Evolutionary conservation across 2,888 invertebrate species (phyloP), one percentile per base, ranked within the genome.

Genomic region (Ormia ochracea): DNA sequence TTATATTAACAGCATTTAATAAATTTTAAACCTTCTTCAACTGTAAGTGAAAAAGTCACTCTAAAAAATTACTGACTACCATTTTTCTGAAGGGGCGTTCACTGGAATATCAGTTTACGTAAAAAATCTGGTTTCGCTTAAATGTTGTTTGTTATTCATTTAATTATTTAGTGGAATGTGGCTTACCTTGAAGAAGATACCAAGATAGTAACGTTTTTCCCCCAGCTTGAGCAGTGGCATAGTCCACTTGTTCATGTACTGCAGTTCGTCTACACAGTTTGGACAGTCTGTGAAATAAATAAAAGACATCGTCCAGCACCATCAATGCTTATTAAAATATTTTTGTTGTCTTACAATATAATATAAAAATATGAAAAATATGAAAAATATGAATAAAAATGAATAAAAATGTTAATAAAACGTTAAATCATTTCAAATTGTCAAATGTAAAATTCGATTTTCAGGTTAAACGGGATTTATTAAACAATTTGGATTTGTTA

Each of bases 181-280:
- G 86, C 90, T 91, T 92, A 96, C 96, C 95, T 96, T 96, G 91
- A 96, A 97, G 91, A 97, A 97, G 89, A 96, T 96, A 87, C 96
- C 96, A 85, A 97, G 91, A 88, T 97, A 97, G 88, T 96, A 96
- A 86, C 95, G 92, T 90, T 96, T 97, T 87, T 96, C 96, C 48
- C 96, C 96, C 52, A 96, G 93, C 88, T 96, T 96, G 83, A 96
- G 91, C 76, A 96, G 91, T 9, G 96, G 96, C 96, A 96, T 96
- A 65, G 95, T 96, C 96, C 96, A 96, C 88, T 95, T 92, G 86
- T 94, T 94, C 38, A 93, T 91, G 36, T 93, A 91, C 78, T 93
- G 92, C 76, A 93, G 92, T 82, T 96, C 96, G 84, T 94, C 94
- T 81, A 93, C 93, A 88, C 96, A 96, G 86, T 94, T 95, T 75